Base-by-base conservation (phyloP, 2,113 vertebrate species). In the Talpa occidentalis region DNA sequence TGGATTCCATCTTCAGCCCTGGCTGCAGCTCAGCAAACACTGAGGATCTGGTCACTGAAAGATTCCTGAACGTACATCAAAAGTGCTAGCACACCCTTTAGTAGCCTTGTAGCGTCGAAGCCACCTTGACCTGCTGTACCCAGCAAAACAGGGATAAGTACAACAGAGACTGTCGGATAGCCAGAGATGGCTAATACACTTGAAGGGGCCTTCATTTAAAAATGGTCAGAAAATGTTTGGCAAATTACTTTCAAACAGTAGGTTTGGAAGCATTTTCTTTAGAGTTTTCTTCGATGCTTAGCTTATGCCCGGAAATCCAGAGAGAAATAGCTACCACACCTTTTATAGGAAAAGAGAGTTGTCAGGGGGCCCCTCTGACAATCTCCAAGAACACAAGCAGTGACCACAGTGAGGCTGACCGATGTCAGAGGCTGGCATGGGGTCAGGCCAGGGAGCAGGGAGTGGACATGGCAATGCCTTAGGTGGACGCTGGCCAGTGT, bases 401-500 rank as follows among this genome's bases (percentile, higher is more conserved):
- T 8, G n/a, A 44, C 47, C 49, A 37, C 40, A 32, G 4, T 32
- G 30, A 86, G 62, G 44, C 19, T 40, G 30, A 14, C 19, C 35
- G 30, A 14, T 16, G 0, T 10, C 28, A n/a, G 54, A 59, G n/a
- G 59, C 8, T 6, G 5, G 35, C 24, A 14, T 1, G 5, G 42
- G 30, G 17, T 44, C 52, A 62, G 66, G 32, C 37, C 24, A 30
- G 11, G 44, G 35, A 59, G 54, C 14, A 4, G 32, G 19, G 32
- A 35, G 26, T 16, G 37, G 70, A 5, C 0, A 0, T 37, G 64
- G 54, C 60, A 52, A 32, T 30, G 10, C 6, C 60, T 35, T 56
- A 15, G 40, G 26, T 37, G 35, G 26, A 52, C 44, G 19, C 0
- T 2, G 0, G 14, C 78, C 10, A 11, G 3, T 0, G 0, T 5